These are phyloP conservation scores for Rhabdornis inornatus DNA, from an alignment of 2,113 vertebrate genomes.

Conservation along the genomic window DNA sequence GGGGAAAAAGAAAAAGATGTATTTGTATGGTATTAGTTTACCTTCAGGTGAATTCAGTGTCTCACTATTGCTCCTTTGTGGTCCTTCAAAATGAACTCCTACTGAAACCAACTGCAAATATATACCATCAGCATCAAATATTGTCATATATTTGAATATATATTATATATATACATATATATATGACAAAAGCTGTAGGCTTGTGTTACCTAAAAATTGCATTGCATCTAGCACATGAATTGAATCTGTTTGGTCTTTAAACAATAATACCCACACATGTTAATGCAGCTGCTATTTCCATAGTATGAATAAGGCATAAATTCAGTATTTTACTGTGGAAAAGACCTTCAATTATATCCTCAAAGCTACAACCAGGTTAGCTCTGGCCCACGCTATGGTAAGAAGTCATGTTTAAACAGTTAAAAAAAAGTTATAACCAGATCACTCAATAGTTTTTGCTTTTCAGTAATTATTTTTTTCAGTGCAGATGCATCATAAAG, in stretches of 20 bases:
- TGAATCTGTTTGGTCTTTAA: not conserved
- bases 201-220: not conserved
- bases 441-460: not conserved
- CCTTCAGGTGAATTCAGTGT: not conserved
- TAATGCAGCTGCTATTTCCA: not conserved
- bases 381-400: fast-evolving
- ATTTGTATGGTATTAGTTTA: fast-evolving
- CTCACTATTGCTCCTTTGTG: not conserved
- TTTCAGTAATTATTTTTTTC: not conserved
- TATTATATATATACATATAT: no score
- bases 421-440: not conserved
- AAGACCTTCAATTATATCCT: not conserved
- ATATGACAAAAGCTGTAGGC: not conserved
- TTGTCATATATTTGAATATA: not conserved
- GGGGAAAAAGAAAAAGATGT: not conserved
- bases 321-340: not conserved
- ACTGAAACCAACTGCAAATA: not conserved
- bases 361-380: not conserved
- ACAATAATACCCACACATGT: not conserved
- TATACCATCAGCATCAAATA: not conserved
- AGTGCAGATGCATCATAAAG: not conserved
- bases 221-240: not conserved
- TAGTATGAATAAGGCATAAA: not conserved
- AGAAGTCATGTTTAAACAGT: not conserved
- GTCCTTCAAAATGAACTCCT: not conserved